phyloP scores from a whole-genome alignment of 2,888 invertebrate genomes.

The Mystacides longicornis region DNA sequence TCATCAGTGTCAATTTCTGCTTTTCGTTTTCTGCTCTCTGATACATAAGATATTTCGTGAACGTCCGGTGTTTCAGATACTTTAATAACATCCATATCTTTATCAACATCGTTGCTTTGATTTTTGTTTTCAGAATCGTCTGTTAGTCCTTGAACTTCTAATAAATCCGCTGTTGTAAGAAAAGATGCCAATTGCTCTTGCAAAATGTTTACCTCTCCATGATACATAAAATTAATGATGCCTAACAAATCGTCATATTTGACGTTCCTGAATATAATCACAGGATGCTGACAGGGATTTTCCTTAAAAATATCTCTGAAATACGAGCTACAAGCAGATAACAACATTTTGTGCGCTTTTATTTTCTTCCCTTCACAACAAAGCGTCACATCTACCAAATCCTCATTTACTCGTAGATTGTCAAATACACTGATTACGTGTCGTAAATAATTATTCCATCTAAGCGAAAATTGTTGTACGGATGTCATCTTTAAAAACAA shows the following conservation, averaged over 20 bases:
- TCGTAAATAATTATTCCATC: slow-evolving; percentile 80
- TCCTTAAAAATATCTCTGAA: slow-evolving; percentile 66
- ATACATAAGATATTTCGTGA: too few species aligned
- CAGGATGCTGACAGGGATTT: slow-evolving; percentile 73
- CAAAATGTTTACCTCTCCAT: slow-evolving; percentile 74
- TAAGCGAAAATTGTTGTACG: slow-evolving; percentile 74
- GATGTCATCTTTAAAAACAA: too few species aligned
- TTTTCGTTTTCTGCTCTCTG: background rate
- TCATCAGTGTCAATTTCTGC: background rate
- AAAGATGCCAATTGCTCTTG: slow-evolving; percentile 73
- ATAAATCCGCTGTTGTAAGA: slow-evolving; percentile 66
- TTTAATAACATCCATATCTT: slow-evolving; percentile 2
- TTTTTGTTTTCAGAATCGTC: slow-evolving; percentile 34
- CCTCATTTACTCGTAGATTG: slow-evolving; percentile 58
- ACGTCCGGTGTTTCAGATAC: too few species aligned
- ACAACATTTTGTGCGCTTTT: slow-evolving; percentile 75
- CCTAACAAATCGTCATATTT: slow-evolving; percentile 71
- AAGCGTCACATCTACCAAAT: slow-evolving; percentile 77
- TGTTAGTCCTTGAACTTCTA: slow-evolving; percentile 71
- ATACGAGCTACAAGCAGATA: slow-evolving; percentile 79
- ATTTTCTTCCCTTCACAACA: slow-evolving; percentile 80
- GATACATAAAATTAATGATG: slow-evolving; percentile 75
- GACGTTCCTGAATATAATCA: slow-evolving; percentile 73
- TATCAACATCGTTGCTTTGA: slow-evolving; percentile 6
- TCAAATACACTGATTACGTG: slow-evolving; percentile 77